Evolutionary conservation across 2,888 invertebrate species (phyloP), one percentile per base, ranked within the genome.

Genomic region (Campaea margaritaria): DNA sequence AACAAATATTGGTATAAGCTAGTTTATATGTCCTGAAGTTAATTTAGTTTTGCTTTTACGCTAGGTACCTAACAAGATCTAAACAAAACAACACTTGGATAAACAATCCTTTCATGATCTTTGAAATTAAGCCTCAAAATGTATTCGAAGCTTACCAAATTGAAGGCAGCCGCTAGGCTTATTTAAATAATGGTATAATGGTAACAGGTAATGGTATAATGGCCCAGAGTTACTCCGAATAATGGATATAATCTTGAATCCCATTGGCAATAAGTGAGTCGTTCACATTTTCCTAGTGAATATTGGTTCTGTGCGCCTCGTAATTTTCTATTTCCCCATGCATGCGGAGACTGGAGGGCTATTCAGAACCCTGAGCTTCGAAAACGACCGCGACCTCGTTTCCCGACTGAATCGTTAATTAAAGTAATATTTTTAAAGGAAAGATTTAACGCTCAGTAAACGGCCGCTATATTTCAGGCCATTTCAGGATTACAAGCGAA

Each of bases 341-440:
- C 60, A 60, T 50, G 16, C 47, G 42, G 16, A n/a, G 8, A 49
- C 50, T 39, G 38, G 13, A 56, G 52, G 41, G 49, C 55, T 39
- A 36, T 51, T 60, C 42, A 10, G 48, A 51, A 46, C 52, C 51
- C 39, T 53, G 54, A 50, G 59, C 46, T 42, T 38, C 48, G 8
- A n/a, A 31, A 43, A 64, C 54, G 10, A 7, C 7, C 8, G 31
- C 47, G 60, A 64, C 57, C 57, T 54, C 59, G 34, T 41, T 57
- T 41, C 39, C 38, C 45, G 48, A 41, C 52, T 5, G 46, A 48
- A 52, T 58, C 58, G 49, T 53, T 64, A 56, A 58, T 61, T 61
- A 55, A 54, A 58, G 56, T 50, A 56, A 61, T 64, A 53, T 56
- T 64, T 61, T 55, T 52, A 58, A 64, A 52, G 61, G 49, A 57